Evolutionary conservation across 2,797 vertebrate species (phyloP).

Genomic region (Euthynnus affinis): DNA sequence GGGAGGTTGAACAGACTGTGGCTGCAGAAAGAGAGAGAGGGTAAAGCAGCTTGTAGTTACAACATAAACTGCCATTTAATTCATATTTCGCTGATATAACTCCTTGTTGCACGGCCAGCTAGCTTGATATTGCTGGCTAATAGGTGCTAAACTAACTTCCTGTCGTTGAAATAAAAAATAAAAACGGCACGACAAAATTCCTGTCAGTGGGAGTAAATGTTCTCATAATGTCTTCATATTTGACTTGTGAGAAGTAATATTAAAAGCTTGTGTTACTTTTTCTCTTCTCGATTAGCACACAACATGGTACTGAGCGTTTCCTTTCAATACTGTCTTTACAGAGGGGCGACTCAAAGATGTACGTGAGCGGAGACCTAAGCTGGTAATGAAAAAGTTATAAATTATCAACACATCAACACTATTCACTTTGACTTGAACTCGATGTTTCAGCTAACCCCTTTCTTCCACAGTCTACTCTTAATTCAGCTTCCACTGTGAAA

Average conservation of each 20-base stretch:
- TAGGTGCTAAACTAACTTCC: not conserved
- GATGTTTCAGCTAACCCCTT: not conserved
- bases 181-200: not conserved
- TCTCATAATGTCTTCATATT: not conserved
- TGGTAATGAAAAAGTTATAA: conserved; percentile 76
- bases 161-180: not conserved
- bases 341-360: conserved; percentile 86
- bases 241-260: not conserved
- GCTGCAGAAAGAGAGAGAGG: conserved; percentile 87
- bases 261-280: not conserved
- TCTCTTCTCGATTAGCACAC: not conserved
- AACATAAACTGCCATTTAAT: not conserved
- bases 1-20: conserved; percentile 87
- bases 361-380: conserved; percentile 79
- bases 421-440: not conserved
- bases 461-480: conserved; percentile 80
- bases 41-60: conserved; percentile 35
- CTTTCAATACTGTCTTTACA: conserved; percentile 48
- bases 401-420: not conserved
- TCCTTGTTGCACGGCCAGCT: not conserved
- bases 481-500: conserved; percentile 82
- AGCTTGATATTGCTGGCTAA: conserved; percentile 21
- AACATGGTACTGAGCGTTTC: not conserved
- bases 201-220: not conserved
- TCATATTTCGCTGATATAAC: not conserved